A percentile compares a stretch with the other conserved stretches of the same genome.
Evolutionary conservation across 2,888 invertebrate species (phyloP).

Genomic region (Pegoplata infirma): DNA sequence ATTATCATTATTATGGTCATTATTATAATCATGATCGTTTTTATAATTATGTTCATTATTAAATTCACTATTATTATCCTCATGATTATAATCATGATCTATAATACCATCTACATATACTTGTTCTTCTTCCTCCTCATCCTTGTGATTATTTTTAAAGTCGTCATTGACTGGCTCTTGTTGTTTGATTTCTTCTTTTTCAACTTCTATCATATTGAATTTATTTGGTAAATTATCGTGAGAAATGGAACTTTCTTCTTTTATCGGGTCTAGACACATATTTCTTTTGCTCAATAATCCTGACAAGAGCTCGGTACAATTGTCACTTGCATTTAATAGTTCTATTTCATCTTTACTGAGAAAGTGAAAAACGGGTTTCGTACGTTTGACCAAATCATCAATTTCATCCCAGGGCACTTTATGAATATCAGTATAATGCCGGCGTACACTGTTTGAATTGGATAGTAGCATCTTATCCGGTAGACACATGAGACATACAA

Average conservation of each 20-base stretch:
- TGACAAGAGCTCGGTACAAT: constrained; percentile 26
- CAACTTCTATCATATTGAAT: background rate
- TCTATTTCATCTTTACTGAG: constrained; percentile 39
- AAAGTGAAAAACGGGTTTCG: constrained; percentile 37
- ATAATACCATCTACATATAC: constrained; percentile 35
- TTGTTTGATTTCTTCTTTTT: background rate
- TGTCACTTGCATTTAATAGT: constrained; percentile 32
- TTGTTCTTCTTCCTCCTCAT: background rate
- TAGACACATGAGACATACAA: constrained; percentile 47
- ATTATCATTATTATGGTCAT: constrained; percentile 18
- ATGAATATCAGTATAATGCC: constrained; percentile 49
- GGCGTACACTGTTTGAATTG: constrained; percentile 21
- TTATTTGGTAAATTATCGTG: background rate
- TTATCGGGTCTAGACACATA: background rate
- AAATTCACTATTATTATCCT: constrained; percentile 13
- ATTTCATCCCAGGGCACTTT: constrained; percentile 57
- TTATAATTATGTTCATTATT: constrained; percentile 7
- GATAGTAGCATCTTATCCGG: constrained; percentile 30
- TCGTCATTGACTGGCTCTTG: too few relatives aligned
- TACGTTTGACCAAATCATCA: constrained; percentile 46
- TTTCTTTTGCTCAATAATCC: constrained; percentile 35
- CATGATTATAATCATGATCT: constrained; percentile 51
- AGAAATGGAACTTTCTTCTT: background rate
- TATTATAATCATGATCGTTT: background rate
- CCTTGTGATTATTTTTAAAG: background rate